Percentiles rank a stretch among this genome's conserved stretches.
These are phyloP conservation scores for Nothoprocta perdicaria DNA, from an alignment of 2,113 vertebrate genomes.

Conservation along the genomic window DNA sequence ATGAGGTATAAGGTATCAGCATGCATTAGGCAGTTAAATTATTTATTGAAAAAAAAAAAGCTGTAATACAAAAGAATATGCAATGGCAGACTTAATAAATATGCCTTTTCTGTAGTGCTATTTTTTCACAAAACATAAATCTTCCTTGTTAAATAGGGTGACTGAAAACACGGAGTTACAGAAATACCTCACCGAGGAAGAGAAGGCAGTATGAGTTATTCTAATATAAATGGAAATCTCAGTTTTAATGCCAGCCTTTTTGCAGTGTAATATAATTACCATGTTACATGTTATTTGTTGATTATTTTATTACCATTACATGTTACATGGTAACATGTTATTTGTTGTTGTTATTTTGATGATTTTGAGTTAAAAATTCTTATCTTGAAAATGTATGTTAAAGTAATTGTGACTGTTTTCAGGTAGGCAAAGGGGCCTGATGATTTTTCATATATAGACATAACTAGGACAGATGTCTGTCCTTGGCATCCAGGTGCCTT, in stretches of 20 bases:
- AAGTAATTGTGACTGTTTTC: background rate
- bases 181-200: constrained; percentile 24
- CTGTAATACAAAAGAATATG: background rate
- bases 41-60: background rate
- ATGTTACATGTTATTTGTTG: background rate
- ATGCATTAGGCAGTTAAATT: background rate
- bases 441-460: constrained; percentile 31
- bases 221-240: constrained; percentile 24
- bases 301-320: no score
- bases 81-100: background rate
- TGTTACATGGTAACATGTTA: no score
- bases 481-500: constrained; percentile 36
- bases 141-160: constrained; percentile 9
- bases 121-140: constrained; percentile 37
- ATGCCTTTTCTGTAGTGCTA: background rate
- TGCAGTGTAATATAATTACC: constrained; percentile 5
- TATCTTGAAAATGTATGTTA: background rate
- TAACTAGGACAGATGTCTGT: constrained; percentile 43
- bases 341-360: constrained; percentile 22
- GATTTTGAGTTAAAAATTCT: background rate
- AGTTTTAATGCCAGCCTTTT: constrained; percentile 39
- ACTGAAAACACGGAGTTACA: background rate
- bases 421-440: background rate
- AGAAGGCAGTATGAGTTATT: background rate
- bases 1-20: background rate